Evolutionary conservation across 2,888 invertebrate species (phyloP).

Genomic region (Choristoneura rosaceana): DNA sequence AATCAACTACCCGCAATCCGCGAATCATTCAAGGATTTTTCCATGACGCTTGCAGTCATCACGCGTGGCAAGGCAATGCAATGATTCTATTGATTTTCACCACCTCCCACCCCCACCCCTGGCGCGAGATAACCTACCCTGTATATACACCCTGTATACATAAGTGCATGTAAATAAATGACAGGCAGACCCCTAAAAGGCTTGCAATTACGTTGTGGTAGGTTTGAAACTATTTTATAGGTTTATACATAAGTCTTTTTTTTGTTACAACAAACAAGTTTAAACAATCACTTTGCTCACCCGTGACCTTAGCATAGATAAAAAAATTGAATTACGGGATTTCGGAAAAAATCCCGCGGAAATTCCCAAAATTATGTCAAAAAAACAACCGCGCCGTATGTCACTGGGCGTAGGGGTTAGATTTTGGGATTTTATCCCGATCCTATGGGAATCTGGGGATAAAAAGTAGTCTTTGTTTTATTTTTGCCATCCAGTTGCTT

Average conservation of each 20-base stretch:
- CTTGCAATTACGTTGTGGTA: constrained; percentile 37
- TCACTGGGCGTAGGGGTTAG: too few relatives aligned
- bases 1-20: background rate
- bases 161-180: constrained; percentile 47
- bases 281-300: background rate
- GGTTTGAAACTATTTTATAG: constrained; percentile 32
- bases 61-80: constrained; percentile 58
- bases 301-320: too few relatives aligned
- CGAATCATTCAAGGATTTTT: constrained; percentile 17
- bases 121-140: constrained; percentile 43
- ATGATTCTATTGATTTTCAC: constrained; percentile 83
- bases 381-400: too few relatives aligned
- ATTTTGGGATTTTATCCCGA: too few relatives aligned
- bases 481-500: too few relatives aligned
- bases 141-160: constrained; percentile 22
- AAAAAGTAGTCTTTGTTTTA: too few relatives aligned
- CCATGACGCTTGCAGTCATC: constrained; percentile 60
- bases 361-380: too few relatives aligned
- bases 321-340: too few relatives aligned
- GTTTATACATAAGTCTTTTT: too few relatives aligned
- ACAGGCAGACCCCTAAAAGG: constrained; percentile 50
- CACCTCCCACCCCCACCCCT: constrained; percentile 50
- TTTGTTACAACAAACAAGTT: too few relatives aligned
- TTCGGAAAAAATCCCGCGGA: too few relatives aligned
- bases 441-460: too few relatives aligned